Percentiles rank a stretch among this genome's conserved stretches.
Evolutionary conservation across 1,140 invertebrate species (phyloP).

Genomic region (Centruroides sculpturatus): DNA sequence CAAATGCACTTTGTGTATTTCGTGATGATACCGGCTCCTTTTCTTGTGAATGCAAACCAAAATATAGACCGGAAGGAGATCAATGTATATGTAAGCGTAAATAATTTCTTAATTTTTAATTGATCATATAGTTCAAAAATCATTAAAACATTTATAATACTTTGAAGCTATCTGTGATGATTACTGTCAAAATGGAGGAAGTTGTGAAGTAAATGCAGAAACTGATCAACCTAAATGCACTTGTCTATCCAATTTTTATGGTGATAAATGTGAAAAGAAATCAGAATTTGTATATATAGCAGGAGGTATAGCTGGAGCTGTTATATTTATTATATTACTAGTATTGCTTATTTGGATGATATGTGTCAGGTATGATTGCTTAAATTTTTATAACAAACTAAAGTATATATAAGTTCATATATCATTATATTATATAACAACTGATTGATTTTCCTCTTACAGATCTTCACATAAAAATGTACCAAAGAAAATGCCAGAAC

Average conservation of each 20-base stretch:
- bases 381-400: too few relatives aligned
- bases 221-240: slow-evolving; percentile 52
- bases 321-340: slow-evolving; percentile 79
- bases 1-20: slow-evolving; percentile 75
- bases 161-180: slow-evolving; percentile 64
- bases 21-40: slow-evolving; percentile 71
- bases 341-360: slow-evolving; percentile 94
- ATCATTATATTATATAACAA: too few relatives aligned
- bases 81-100: slow-evolving; percentile 39
- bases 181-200: slow-evolving; percentile 81
- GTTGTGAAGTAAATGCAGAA: slow-evolving; percentile 53
- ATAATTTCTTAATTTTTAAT: slow-evolving; percentile 2
- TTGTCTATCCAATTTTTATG: slow-evolving; percentile 80
- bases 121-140: neutral
- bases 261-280: slow-evolving; percentile 75
- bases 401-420: too few relatives aligned
- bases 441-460: too few relatives aligned
- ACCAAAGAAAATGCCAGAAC: slow-evolving; percentile 16
- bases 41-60: slow-evolving; percentile 83
- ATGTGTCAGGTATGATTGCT: slow-evolving; percentile 54
- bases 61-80: slow-evolving; percentile 55
- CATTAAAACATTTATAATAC: neutral
- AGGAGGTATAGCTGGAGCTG: slow-evolving; percentile 76
- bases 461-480: slow-evolving; percentile 9
- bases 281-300: slow-evolving; percentile 90